Evolutionary conservation across 2,888 invertebrate genomes (phyloP).

Genomic region (Oligia latruncula): DNA sequence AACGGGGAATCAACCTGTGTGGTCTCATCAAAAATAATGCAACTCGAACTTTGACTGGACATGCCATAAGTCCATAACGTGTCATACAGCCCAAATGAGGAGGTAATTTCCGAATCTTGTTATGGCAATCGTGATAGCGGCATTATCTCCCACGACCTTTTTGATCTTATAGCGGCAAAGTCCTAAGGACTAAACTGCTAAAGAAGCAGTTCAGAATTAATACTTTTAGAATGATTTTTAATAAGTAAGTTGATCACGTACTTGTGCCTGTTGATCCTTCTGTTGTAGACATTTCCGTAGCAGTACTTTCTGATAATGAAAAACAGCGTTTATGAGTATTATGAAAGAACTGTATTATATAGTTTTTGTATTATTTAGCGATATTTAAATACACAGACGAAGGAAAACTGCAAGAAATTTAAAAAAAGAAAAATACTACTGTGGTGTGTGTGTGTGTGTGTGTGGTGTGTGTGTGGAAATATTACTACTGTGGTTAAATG

Average conservation of each 20-base stretch:
- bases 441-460: too few species aligned
- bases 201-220: background rate
- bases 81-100: background rate
- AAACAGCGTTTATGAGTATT: background rate
- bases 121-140: background rate
- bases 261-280: slow-evolving; percentile 48
- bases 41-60: background rate
- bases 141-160: background rate
- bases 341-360: background rate
- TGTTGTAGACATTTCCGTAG: slow-evolving; percentile 44
- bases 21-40: background rate
- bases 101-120: background rate
- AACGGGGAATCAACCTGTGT: background rate
- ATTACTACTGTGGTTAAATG: background rate
- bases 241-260: slow-evolving; percentile 25
- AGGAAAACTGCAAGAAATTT: background rate
- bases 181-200: background rate
- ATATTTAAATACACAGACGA: background rate
- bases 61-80: background rate
- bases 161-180: background rate
- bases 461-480: too few species aligned
- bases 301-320: slow-evolving; percentile 41
- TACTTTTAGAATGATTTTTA: background rate
- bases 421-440: too few species aligned
- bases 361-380: background rate